phyloP scores from a whole-genome alignment of 1,140 invertebrate species.

The Thaumatotibia leucotreta region DNA sequence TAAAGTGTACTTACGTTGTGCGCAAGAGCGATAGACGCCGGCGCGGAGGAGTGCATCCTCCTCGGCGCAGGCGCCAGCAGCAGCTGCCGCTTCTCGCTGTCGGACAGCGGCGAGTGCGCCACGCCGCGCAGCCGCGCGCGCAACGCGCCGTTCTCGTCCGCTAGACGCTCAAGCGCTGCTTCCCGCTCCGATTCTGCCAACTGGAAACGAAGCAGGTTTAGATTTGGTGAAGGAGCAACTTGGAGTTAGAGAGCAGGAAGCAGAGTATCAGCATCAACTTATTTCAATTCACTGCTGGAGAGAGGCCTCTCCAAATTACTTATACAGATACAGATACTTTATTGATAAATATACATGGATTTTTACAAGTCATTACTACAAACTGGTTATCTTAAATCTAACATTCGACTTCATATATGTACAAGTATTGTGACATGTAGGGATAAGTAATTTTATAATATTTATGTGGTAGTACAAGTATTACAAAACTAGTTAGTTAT shows the following conservation, averaged over 20 bases:
- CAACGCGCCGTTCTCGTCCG: conserved; percentile 85
- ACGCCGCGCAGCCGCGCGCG: conserved; percentile 85
- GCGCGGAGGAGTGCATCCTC: conserved; percentile 75
- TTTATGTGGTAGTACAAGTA: too few species aligned
- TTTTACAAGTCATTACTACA: too few species aligned
- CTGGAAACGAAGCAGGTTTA: conserved; percentile 22
- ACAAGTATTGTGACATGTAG: too few species aligned
- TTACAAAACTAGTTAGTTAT: too few species aligned
- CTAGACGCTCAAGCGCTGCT: conserved; percentile 80
- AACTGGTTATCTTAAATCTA: too few species aligned
- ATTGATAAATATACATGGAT: too few species aligned
- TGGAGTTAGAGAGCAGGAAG: not conserved
- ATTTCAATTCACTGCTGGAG: too few species aligned
- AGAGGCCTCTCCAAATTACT: too few species aligned
- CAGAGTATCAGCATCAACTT: not conserved
- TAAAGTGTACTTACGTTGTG: conserved; percentile 58
- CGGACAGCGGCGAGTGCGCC: conserved; percentile 86
- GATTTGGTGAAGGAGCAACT: too few species aligned
- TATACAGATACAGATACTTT: too few species aligned
- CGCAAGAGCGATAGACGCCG: conserved; percentile 64
- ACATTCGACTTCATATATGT: too few species aligned
- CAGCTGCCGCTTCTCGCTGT: conserved; percentile 87
- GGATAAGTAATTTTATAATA: too few species aligned
- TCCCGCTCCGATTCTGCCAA: conserved; percentile 72
- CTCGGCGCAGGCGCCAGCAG: conserved; percentile 82